These are phyloP conservation scores for Lycopodina hypogea DNA, from an alignment of 37 sponge, comb jelly and placozoan genomes.

Conservation along the genomic window DNA sequence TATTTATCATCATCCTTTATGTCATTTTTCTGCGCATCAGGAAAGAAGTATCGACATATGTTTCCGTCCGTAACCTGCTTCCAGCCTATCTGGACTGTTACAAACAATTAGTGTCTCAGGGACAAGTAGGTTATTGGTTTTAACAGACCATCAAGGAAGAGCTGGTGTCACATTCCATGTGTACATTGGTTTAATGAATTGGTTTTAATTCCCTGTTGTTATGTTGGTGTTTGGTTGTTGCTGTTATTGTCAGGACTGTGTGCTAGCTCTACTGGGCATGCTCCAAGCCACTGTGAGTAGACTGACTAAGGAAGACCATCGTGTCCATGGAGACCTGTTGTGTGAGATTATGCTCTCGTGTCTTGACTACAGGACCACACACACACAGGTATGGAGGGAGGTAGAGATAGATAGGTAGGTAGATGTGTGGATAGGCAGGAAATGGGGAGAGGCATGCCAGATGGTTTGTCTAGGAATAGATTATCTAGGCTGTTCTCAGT, in stretches of 20 bases:
- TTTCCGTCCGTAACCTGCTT: slow-evolving; percentile 56
- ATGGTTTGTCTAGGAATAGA: no score
- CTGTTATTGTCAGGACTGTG: slow-evolving; percentile 22
- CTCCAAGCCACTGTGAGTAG: slow-evolving; percentile 13
- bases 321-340: slow-evolving; percentile 12
- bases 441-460: no score
- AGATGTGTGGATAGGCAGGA: no score
- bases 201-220: no score
- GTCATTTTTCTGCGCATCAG: background rate
- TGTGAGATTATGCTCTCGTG: slow-evolving; percentile 30
- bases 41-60: slow-evolving; percentile 12
- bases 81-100: slow-evolving; percentile 41
- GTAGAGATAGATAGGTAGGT: background rate
- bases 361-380: slow-evolving; percentile 56
- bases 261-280: slow-evolving; percentile 57
- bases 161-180: no score
- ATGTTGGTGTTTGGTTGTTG: no score
- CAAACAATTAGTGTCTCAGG: background rate
- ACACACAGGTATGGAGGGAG: background rate
- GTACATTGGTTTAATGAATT: no score
- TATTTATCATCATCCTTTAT: no score
- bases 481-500: no score
- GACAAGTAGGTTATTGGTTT: slow-evolving; percentile 28
- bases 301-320: slow-evolving; percentile 51
- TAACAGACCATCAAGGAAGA: no score